Conservation (phyloP, 1,140 invertebrate species). For the Rhagoletis pomonella region DNA sequence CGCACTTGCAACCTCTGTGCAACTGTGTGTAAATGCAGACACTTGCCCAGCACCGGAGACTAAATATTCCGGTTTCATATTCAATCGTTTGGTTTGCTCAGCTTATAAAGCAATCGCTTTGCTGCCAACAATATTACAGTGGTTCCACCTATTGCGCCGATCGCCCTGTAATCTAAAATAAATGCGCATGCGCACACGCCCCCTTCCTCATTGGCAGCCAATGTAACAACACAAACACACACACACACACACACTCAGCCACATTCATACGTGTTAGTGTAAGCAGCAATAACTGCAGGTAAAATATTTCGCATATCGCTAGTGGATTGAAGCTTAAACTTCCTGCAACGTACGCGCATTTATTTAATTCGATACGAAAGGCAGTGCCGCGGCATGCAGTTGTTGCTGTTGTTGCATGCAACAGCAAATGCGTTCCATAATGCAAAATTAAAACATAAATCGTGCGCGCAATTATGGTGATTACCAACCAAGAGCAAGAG, state of each 20-base stretch:
- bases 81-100: background rate
- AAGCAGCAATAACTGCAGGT: background rate
- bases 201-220: conserved; percentile 9
- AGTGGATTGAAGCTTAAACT: background rate
- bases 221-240: too few relatives aligned
- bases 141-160: conserved; percentile 25
- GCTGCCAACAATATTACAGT: conserved; percentile 6
- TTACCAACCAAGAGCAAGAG: conserved; percentile 58
- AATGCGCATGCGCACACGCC: conserved; percentile 49
- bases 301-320: conserved; percentile 23
- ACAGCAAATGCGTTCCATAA: conserved; percentile 56
- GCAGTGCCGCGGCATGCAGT: background rate
- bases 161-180: conserved; percentile 42
- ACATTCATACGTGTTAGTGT: background rate
- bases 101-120: conserved; percentile 46
- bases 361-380: conserved; percentile 26
- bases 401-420: background rate
- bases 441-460: conserved; percentile 74
- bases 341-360: conserved; percentile 21
- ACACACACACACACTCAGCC: background rate
- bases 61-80: background rate
- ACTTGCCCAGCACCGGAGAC: background rate
- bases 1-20: background rate
- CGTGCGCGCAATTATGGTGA: conserved; percentile 73
- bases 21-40: background rate